Evolutionary conservation across 2,888 invertebrate species (phyloP).

Genomic region (Miltochrista miniata): DNA sequence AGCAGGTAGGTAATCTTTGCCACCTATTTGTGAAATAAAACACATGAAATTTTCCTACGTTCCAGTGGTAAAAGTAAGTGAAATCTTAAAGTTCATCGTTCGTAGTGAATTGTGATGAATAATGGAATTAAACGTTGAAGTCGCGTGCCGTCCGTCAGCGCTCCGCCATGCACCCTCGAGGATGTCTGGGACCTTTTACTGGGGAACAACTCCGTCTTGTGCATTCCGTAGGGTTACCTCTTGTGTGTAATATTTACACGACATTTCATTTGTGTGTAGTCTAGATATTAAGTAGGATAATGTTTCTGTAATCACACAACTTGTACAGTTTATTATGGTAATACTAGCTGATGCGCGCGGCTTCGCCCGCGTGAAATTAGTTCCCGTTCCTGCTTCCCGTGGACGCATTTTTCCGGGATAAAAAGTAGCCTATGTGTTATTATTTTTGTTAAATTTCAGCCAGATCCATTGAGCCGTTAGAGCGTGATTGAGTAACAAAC

Average conservation of each 20-base stretch:
- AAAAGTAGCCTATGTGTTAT: too few relatives aligned
- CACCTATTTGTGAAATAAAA: background rate
- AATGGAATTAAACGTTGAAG: conserved; percentile 40
- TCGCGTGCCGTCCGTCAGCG: conserved; percentile 54
- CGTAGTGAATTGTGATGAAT: conserved; percentile 39
- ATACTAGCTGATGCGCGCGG: too few relatives aligned
- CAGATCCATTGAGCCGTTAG: too few relatives aligned
- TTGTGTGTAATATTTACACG: conserved; percentile 1
- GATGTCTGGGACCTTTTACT: conserved; percentile 21
- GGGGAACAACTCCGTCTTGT: conserved; percentile 3
- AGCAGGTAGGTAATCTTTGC: too few relatives aligned
- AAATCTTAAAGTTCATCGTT: conserved; percentile 64
- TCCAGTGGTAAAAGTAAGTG: conserved; percentile 43
- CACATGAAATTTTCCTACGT: background rate
- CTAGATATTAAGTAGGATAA: background rate
- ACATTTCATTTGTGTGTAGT: background rate
- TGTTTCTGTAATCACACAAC: too few relatives aligned
- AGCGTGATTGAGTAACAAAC: too few relatives aligned
- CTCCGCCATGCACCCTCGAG: conserved; percentile 3
- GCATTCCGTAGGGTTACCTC: background rate
- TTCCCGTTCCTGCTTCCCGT: too few relatives aligned
- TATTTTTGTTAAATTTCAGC: too few relatives aligned
- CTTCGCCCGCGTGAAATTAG: too few relatives aligned
- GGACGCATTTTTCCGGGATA: too few relatives aligned
- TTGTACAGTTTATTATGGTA: too few relatives aligned